Base-by-base conservation (phyloP, 2,797 vertebrate genomes). In the Thalassophryne amazonica region DNA sequence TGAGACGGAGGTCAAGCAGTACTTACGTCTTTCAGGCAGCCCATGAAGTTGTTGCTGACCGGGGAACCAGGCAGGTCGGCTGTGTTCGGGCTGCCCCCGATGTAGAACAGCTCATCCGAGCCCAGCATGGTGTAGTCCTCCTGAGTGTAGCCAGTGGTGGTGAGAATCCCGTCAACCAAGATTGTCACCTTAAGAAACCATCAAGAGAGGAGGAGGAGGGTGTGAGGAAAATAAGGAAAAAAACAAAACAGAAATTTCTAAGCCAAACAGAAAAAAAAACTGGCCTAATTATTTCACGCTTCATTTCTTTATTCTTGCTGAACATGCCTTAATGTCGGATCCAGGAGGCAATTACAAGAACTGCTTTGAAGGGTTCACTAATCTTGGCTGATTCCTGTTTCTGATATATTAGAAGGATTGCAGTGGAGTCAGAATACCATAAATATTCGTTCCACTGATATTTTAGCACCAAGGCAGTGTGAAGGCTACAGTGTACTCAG, bases 11-110 rank as follows among this genome's bases (percentile, higher is more conserved):
- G 74, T 78, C 70, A 62, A 50, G 65, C 47, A 50, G 46, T 54
- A 91, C 95, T 97, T 84, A 98, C 95, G n/a, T 98, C 92, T 87
- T 95, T 97, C 45, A 98, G 92, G 73, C 95, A 98, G 75, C 95
- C 95, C 93, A 96, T 94, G 85, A 98, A 98, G 91, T 97, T 98
- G 90, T 97, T 98, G 92, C 94, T 97, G 87, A 97, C 93, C 0
- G 94, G 93, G 1, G 95, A 98, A 19, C 95, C 95, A 0, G 95
- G 95, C 38, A 97, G 91, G 81, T 97, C 95, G 0, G 95, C 95
- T 0, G 95, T 95, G 89, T 95, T 96, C 58, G 92, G 91, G 73
- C 95, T 97, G 70, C 95, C 95, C 16, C 95, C 95, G 1, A 98
- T 93, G 75, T 96, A 98, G 91, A 98, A 98, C 86, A 97, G 94